These are phyloP conservation scores for Mobula hypostoma DNA, from an alignment of 2,113 vertebrate species.

Conservation along the genomic window DNA sequence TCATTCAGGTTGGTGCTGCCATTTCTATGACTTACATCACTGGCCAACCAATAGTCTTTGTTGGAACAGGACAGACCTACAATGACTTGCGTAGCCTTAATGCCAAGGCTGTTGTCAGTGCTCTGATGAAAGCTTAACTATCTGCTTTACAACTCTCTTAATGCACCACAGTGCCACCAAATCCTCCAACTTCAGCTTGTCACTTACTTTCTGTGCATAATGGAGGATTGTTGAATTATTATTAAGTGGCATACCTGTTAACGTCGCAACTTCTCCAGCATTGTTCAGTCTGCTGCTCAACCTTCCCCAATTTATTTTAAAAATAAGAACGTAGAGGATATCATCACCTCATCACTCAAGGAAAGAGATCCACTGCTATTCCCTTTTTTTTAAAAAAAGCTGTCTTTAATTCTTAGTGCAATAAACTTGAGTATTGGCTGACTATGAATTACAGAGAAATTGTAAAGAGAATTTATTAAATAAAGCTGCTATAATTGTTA, in stretches of 20 bases:
- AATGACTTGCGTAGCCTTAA: constrained; percentile 96
- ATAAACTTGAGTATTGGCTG: constrained; percentile 49
- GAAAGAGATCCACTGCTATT: not conserved
- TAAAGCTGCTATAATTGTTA: constrained; percentile 57
- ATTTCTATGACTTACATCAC: constrained; percentile 99
- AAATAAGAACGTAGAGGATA: not conserved
- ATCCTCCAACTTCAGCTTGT: not conserved
- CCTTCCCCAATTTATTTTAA: not conserved
- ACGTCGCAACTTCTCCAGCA: constrained; percentile 1
- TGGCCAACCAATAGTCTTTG: constrained; percentile 94
- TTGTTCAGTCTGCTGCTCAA: constrained; percentile 14
- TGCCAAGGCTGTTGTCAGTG: constrained; percentile 85
- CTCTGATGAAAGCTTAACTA: constrained; percentile 90
- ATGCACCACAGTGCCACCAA: not conserved
- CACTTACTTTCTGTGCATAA: not conserved
- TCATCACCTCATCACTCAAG: not conserved
- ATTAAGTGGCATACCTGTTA: not conserved
- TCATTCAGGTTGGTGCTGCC: constrained; percentile 81
- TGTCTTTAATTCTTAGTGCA: constrained; percentile 55
- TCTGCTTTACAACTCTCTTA: constrained; percentile 15
- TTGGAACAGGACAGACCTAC: constrained; percentile 96
- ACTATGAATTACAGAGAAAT: constrained; percentile 41
- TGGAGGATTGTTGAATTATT: constrained; percentile 3
- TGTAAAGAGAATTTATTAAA: constrained; percentile 69
- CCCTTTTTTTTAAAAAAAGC: constrained; percentile 34